These are phyloP conservation scores for Marronus borbonicus DNA, from an alignment of 2,888 invertebrate genomes.

Conservation along the genomic window DNA sequence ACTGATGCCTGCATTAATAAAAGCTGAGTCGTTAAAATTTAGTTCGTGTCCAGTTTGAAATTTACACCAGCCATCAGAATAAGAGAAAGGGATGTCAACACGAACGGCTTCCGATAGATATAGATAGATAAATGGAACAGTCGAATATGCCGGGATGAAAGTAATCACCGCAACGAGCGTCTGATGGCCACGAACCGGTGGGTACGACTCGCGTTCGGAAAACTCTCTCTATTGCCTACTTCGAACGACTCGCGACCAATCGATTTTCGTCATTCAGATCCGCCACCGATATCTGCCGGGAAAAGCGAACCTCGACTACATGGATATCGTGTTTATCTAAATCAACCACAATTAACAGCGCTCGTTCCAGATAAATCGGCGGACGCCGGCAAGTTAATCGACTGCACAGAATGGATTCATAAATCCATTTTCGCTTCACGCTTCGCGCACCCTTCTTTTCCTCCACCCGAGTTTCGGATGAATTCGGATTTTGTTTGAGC, in stretches of 20 bases:
- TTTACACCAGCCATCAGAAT: constrained; percentile 10
- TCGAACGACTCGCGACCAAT: not conserved
- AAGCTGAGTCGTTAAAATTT: constrained; percentile 1
- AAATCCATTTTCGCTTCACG: constrained; percentile 47
- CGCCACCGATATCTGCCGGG: constrained; percentile 30
- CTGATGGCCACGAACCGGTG: not conserved
- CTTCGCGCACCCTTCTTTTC: constrained; percentile 32
- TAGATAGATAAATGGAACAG: constrained; percentile 19
- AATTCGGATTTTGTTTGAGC: constrained; percentile 38
- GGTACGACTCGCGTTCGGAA: constrained; percentile 19
- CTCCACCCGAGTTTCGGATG: constrained; percentile 16
- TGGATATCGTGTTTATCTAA: constrained; percentile 46
- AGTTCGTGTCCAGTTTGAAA: constrained; percentile 19
- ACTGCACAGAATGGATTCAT: constrained; percentile 49
- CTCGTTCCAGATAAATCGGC: constrained; percentile 45
- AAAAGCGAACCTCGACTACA: constrained; percentile 38
- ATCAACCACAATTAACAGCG: constrained; percentile 47
- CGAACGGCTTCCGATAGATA: constrained; percentile 15
- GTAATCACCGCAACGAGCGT: constrained; percentile 10
- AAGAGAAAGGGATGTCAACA: constrained; percentile 14
- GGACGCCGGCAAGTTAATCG: constrained; percentile 48
- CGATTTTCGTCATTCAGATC: constrained; percentile 36
- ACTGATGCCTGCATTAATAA: not conserved
- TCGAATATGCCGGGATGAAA: constrained; percentile 23
- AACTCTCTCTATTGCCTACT: constrained; percentile 11